phyloP scores from a whole-genome alignment of 2,113 vertebrate species.

The Podocnemis expansa region DNA sequence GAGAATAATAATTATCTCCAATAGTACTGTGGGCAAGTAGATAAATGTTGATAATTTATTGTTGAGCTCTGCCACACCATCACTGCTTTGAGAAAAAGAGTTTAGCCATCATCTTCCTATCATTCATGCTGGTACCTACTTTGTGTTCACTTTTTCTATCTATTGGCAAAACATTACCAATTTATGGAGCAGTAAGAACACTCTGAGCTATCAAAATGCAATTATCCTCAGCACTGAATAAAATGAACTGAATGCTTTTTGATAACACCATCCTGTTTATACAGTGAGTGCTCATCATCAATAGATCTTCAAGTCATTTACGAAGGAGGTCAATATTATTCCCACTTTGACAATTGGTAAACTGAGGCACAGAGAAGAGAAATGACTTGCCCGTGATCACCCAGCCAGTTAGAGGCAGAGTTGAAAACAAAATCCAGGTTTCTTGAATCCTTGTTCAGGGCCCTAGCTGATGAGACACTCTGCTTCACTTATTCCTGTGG shows the following conservation, averaged over 20 bases:
- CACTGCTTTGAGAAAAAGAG: background rate
- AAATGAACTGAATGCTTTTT: background rate
- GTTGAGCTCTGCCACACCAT: background rate
- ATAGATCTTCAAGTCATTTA: background rate
- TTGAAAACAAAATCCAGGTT: background rate
- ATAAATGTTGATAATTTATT: background rate
- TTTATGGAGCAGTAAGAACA: background rate
- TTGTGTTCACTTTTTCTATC: background rate
- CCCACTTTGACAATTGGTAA: background rate
- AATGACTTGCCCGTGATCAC: background rate
- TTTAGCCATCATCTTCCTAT: background rate
- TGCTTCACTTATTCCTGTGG: background rate
- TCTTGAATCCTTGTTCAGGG: background rate
- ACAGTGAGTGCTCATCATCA: background rate
- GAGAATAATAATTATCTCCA: background rate
- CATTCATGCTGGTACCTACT: background rate
- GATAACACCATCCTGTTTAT: background rate
- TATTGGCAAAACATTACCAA: background rate
- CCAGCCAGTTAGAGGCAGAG: rapidly evolving
- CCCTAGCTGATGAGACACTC: rapidly evolving
- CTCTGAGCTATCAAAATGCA: rapidly evolving
- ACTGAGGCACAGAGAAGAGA: background rate
- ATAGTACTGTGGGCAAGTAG: rapidly evolving
- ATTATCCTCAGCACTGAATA: background rate
- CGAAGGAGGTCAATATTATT: background rate